Conservation (phyloP, 1,140 invertebrate species). For the Drosophila kurseongensis region DNA sequence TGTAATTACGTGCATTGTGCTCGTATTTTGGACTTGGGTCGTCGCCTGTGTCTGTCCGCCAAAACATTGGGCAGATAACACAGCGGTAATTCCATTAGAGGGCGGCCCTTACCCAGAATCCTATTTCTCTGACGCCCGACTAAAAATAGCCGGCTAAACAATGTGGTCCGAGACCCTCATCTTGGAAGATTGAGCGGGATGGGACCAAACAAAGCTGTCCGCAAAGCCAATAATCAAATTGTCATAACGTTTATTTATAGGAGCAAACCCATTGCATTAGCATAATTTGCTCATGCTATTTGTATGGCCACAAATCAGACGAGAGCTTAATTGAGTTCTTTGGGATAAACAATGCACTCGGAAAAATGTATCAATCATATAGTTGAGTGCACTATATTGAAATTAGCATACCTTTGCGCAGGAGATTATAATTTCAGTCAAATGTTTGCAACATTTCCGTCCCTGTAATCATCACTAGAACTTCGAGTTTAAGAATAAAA, state of each 20-base stretch:
- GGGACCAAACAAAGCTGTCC: conserved; percentile 28
- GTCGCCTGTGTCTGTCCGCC: conserved; percentile 55
- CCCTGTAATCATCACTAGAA: too few relatives aligned
- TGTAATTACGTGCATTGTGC: conserved; percentile 64
- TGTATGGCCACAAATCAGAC: conserved; percentile 49
- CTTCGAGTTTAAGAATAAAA: too few relatives aligned
- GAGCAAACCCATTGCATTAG: conserved; percentile 65
- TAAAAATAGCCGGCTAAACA: conserved; percentile 49
- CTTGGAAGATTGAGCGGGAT: not conserved
- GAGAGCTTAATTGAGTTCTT: conserved; percentile 62
- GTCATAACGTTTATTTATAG: conserved; percentile 79
- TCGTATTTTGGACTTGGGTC: conserved; percentile 50
- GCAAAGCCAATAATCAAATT: conserved; percentile 75
- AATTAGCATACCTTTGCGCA: too few relatives aligned
- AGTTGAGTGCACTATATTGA: not conserved
- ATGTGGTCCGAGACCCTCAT: conserved; percentile 18
- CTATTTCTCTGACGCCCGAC: conserved; percentile 5
- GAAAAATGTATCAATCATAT: conserved; percentile 5
- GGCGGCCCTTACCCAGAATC: conserved; percentile 30
- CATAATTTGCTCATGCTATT: conserved; percentile 64
- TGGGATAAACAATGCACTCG: conserved; percentile 28
- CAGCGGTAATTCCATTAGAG: conserved; percentile 73
- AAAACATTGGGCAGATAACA: conserved; percentile 64
- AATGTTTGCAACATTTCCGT: too few relatives aligned
- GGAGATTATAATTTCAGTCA: too few relatives aligned